Evolutionary conservation across 2,888 invertebrate species (phyloP).

Genomic region (Volucella inflata): DNA sequence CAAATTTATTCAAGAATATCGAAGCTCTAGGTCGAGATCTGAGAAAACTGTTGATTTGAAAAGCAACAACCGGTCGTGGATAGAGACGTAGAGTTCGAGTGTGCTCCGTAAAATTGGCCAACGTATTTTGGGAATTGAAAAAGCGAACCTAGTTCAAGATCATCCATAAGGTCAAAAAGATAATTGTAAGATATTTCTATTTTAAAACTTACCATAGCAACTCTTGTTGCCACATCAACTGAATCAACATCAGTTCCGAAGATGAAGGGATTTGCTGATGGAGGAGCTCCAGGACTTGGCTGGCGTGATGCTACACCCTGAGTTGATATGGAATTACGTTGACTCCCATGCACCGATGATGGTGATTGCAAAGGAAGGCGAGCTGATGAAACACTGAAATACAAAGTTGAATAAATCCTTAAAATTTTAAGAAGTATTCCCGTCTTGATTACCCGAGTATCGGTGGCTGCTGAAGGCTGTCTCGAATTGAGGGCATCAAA

Average conservation of each 20-base stretch:
- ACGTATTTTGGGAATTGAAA: conserved; percentile 98
- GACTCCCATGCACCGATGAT: conserved; percentile 81
- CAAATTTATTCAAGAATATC: conserved; percentile 95
- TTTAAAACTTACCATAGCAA: conserved; percentile 91
- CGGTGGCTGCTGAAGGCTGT: conserved; percentile 86
- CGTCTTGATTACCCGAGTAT: conserved; percentile 84
- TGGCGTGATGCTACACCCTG: conserved; percentile 84
- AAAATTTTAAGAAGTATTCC: not conserved
- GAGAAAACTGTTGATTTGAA: conserved; percentile 98
- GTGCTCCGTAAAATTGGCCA: conserved; percentile 99
- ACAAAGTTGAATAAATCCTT: not conserved
- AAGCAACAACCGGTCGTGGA: conserved; percentile 99
- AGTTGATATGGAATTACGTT: conserved; percentile 83
- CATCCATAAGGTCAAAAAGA: conserved; percentile 14
- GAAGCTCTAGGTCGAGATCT: conserved; percentile 95
- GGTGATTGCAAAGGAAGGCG: conserved; percentile 82
- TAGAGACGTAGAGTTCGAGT: conserved; percentile 97
- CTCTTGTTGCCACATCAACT: conserved; percentile 98
- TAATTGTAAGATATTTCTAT: no score
- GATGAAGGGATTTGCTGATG: conserved; percentile 92
- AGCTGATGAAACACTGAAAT: conserved; percentile 81
- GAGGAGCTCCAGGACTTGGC: conserved; percentile 85
- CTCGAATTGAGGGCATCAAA: conserved; percentile 88
- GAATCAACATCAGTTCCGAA: conserved; percentile 98
- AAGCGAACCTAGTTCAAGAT: conserved; percentile 86